phyloP scores from a whole-genome alignment of 2,888 invertebrate genomes.

The Zonitis immaculata region DNA sequence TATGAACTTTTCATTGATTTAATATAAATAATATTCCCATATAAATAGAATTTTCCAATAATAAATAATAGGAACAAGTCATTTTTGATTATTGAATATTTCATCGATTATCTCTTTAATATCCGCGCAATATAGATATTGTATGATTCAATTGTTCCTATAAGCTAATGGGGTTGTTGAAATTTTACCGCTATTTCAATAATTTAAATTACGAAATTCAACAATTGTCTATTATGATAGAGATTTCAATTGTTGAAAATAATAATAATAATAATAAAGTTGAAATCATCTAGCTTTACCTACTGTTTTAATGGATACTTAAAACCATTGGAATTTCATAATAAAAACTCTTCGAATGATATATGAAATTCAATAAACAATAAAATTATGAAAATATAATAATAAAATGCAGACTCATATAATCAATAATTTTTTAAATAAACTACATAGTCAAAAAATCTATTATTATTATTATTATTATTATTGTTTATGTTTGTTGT shows the following conservation, averaged over 20 bases:
- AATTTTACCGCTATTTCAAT: no score
- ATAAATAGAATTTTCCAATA: no score
- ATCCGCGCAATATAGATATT: no score
- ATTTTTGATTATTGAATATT: no score
- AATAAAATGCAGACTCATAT: not conserved
- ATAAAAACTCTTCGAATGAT: not conserved
- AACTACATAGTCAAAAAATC: not conserved
- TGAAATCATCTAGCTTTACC: not conserved
- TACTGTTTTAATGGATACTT: slow-evolving; percentile 1
- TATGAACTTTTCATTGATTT: slow-evolving; percentile 23
- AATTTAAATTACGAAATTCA: no score
- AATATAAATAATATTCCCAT: not conserved
- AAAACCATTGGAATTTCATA: not conserved
- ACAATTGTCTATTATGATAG: no score
- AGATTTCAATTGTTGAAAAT: no score
- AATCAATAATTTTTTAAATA: slow-evolving; percentile 1
- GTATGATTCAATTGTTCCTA: no score
- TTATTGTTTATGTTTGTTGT: slow-evolving; percentile 8
- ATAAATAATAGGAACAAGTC: no score
- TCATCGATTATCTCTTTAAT: no score
- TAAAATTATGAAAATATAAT: not conserved
- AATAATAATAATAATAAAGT: not conserved
- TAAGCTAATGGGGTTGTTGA: no score
- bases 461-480: slow-evolving; percentile 4
- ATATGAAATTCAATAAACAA: not conserved